Conservation (phyloP, 2,888 invertebrate genomes). For the Horisme vitalbata region DNA sequence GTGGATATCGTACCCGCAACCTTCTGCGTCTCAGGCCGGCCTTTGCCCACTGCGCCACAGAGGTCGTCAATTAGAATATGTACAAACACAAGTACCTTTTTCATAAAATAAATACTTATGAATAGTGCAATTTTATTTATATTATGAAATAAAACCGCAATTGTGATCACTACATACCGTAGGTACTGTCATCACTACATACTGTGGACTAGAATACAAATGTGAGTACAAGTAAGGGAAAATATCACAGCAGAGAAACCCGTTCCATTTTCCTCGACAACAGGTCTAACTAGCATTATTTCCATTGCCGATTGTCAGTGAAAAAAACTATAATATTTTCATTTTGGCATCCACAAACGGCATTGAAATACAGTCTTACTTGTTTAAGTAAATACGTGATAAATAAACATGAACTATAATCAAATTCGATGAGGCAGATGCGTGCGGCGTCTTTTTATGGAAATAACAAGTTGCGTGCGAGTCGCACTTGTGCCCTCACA, state of each 20-base stretch:
- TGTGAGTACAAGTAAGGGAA: not conserved
- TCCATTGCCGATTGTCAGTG: conserved; percentile 10
- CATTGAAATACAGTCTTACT: conserved; percentile 46
- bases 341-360: conserved; percentile 38
- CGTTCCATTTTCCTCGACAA: conserved; percentile 21
- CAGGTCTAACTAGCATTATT: conserved; percentile 11
- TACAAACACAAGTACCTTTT: too few species aligned
- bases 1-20: too few species aligned
- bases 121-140: too few species aligned
- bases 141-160: too few species aligned
- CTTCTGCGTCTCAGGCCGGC: too few species aligned
- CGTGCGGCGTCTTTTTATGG: conserved; percentile 65
- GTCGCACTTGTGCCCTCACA: conserved; percentile 61
- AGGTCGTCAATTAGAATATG: too few species aligned
- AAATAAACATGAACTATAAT: conserved; percentile 81
- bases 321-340: conserved; percentile 23
- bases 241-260: conserved; percentile 19
- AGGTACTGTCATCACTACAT: too few species aligned
- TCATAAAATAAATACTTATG: too few species aligned
- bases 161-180: too few species aligned
- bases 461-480: conserved; percentile 66
- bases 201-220: too few species aligned
- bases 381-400: conserved; percentile 65
- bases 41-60: too few species aligned
- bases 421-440: conserved; percentile 81